Evolutionary conservation across 2,113 vertebrate species (phyloP).

Genomic region (Labrus mixtus): DNA sequence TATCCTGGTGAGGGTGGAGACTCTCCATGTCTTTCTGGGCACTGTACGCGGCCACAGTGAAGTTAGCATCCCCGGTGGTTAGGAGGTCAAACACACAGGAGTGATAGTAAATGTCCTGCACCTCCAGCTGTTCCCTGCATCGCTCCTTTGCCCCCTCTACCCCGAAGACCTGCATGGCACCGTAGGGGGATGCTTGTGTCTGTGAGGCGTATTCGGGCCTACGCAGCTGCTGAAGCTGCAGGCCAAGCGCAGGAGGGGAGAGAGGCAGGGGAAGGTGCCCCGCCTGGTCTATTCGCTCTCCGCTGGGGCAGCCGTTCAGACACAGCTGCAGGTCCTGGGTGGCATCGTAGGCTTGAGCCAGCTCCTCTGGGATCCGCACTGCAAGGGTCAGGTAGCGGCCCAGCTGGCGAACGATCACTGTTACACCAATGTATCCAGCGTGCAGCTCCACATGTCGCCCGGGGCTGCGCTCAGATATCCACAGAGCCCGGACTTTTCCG

Average conservation of each 20-base stretch:
- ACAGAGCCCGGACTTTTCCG: slow-evolving; percentile 86
- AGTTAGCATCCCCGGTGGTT: slow-evolving; percentile 96
- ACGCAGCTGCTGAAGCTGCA: slow-evolving; percentile 76
- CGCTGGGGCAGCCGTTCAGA: slow-evolving; percentile 91
- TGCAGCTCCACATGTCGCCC: slow-evolving; percentile 92
- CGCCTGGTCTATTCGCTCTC: slow-evolving; percentile 90
- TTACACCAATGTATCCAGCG: slow-evolving; percentile 93
- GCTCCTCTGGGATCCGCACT: slow-evolving; percentile 90
- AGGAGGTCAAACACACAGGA: slow-evolving; percentile 97
- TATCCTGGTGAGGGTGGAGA: slow-evolving; percentile 90
- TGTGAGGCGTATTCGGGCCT: slow-evolving; percentile 53
- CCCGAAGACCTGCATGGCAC: slow-evolving; percentile 72
- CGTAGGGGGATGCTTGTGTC: slow-evolving; percentile 58
- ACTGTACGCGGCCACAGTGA: slow-evolving; percentile 91
- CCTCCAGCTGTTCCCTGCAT: slow-evolving; percentile 91
- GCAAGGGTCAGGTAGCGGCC: slow-evolving; percentile 94
- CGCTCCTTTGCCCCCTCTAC: slow-evolving; percentile 87
- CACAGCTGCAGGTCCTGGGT: slow-evolving; percentile 97
- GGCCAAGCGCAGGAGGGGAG: slow-evolving; percentile 72
- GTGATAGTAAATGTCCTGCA: slow-evolving; percentile 95
- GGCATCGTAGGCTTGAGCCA: slow-evolving; percentile 90
- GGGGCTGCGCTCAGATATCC: slow-evolving; percentile 88
- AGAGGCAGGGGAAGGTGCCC: slow-evolving; percentile 83
- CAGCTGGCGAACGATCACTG: slow-evolving; percentile 90
- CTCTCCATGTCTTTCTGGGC: slow-evolving; percentile 93